Evolutionary conservation across 2,113 vertebrate species (phyloP).

Genomic region (Rhinopomastus cyanomelas): DNA sequence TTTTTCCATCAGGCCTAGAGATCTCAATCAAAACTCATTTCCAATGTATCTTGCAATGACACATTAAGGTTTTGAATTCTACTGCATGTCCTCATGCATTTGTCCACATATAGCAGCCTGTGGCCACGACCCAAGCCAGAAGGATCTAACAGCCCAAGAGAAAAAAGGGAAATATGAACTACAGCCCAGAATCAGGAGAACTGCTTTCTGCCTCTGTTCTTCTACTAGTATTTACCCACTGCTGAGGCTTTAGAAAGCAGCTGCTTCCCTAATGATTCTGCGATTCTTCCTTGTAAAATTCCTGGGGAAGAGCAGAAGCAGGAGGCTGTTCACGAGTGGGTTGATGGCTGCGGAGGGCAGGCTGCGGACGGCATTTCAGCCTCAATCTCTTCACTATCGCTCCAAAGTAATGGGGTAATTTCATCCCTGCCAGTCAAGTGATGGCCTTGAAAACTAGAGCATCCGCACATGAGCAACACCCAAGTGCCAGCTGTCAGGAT

Average conservation of each 20-base stretch:
- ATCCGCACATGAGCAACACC: neutral
- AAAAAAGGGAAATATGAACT: neutral
- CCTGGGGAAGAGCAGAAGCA: neutral
- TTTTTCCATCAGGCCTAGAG: slow-evolving; percentile 5
- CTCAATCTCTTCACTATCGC: neutral
- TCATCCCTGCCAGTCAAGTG: neutral
- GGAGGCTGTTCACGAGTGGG: neutral
- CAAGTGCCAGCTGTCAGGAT: neutral
- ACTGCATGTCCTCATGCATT: neutral
- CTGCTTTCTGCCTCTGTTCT: neutral
- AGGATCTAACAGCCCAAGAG: neutral
- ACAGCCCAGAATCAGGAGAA: neutral
- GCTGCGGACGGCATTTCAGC: neutral
- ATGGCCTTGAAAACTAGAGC: neutral
- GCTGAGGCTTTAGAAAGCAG: neutral
- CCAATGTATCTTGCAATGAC: neutral
- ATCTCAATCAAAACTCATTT: neutral
- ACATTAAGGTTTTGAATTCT: neutral
- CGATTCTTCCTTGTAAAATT: neutral
- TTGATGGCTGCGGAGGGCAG: neutral
- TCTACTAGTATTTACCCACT: neutral
- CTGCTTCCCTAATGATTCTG: too few relatives aligned
- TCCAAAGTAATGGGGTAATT: neutral
- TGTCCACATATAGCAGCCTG: neutral
- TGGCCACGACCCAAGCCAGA: neutral